Conservation (phyloP, 2,888 invertebrate species). For the Noctua fimbriata region DNA sequence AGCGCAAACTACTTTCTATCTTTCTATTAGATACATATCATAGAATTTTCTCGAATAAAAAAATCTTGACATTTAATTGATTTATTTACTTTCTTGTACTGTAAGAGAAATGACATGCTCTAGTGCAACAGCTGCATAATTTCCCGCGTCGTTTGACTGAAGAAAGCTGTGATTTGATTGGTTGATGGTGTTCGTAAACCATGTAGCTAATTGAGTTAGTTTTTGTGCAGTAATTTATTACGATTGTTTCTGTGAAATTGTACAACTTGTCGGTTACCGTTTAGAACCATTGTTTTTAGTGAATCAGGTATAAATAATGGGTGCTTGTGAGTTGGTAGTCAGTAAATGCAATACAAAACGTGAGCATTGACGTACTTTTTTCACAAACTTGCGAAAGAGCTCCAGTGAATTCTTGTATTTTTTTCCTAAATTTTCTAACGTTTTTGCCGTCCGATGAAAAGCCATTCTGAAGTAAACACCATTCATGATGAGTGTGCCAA, state of each 20-base stretch:
- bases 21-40: conserved; percentile 68
- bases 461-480: conserved; percentile 42
- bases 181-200: conserved; percentile 50
- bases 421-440: background rate
- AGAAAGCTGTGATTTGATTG: conserved; percentile 50
- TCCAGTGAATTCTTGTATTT: background rate
- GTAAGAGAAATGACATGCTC: conserved; percentile 53
- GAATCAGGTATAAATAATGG: conserved; percentile 22
- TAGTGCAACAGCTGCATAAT: conserved; percentile 59
- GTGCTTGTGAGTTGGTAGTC: background rate
- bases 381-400: conserved; percentile 14
- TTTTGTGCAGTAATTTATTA: conserved; percentile 48
- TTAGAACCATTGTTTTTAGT: conserved; percentile 30
- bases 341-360: conserved; percentile 27
- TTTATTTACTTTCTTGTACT: conserved; percentile 60
- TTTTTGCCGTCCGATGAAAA: conserved; percentile 37
- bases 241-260: conserved; percentile 38
- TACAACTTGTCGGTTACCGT: background rate
- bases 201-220: conserved; percentile 53
- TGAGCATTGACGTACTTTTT: conserved; percentile 42
- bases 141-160: conserved; percentile 51
- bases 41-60: conserved; percentile 49
- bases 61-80: conserved; percentile 58
- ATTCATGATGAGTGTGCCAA: conserved; percentile 58
- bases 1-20: conserved; percentile 70